Percentiles rank a stretch among this genome's conserved stretches.
Evolutionary conservation across 2,113 vertebrate genomes (phyloP).

Genomic region (Setophaga coronata): DNA sequence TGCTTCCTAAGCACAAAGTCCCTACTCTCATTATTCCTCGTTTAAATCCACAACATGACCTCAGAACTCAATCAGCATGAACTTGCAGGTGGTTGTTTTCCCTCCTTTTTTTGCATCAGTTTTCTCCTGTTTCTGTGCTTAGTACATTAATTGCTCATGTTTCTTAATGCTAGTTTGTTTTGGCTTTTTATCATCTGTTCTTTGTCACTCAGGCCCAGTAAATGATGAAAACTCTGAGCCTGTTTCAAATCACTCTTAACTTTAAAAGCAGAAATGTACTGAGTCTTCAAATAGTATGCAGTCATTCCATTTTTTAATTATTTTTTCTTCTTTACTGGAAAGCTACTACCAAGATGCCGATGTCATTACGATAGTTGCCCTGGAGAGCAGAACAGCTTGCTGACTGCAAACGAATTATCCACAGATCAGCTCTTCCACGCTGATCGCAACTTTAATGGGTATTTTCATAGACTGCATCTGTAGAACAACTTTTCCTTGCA

Average conservation of each 20-base stretch:
- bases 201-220: not conserved
- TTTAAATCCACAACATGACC: not conserved
- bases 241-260: not conserved
- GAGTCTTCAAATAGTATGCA: not conserved
- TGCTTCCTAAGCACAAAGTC: not conserved
- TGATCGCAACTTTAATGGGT: not conserved
- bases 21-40: not conserved
- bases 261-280: not conserved
- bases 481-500: not conserved
- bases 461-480: not conserved
- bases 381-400: not conserved
- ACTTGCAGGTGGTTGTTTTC: not conserved
- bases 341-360: not conserved
- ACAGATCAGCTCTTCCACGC: not conserved
- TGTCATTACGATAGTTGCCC: not conserved
- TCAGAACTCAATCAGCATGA: not conserved
- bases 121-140: not conserved
- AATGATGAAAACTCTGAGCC: not conserved
- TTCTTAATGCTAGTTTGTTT: not conserved
- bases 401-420: not conserved
- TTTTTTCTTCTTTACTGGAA: not conserved
- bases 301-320: not conserved
- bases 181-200: not conserved
- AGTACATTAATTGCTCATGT: not conserved
- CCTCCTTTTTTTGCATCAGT: not conserved